Base-by-base conservation (phyloP, 2,113 vertebrate genomes). In the Origma solitaria region DNA sequence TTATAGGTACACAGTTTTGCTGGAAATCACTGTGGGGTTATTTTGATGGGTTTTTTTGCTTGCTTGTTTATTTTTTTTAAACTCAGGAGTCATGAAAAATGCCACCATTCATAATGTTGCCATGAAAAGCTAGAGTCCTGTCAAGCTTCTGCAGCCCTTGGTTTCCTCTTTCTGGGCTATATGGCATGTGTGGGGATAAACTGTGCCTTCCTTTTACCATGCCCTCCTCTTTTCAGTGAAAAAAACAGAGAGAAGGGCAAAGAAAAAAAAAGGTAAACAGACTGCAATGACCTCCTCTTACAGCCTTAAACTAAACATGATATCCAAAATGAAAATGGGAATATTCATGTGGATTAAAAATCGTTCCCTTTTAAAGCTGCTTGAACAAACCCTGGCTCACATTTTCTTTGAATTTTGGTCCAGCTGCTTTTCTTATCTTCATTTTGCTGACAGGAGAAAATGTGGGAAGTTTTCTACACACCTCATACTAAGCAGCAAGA, bases 161-260 rank as follows among this genome's bases (percentile, higher is more conserved):
- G 11, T 84, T 70, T 45, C 28, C 42, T 54, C 49, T 60, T 30
- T 47, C 20, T 21, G n/a, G 54, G 37, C 24, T 17, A 6, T 8
- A 18, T 15, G 12, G 27, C 1, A 6, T 5, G 21, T 21, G 25
- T 2, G 9, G 2, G 20, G 28, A 27, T 30, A 54, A 9, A 22
- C 4, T 73, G 23, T 30, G 19, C 12, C 10, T 60, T 84, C 33
- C 35, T 85, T 84, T 85, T 68, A 23, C 0, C 2, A 51, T 27
- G 13, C 9, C 8, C 6, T 38, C 25, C 21, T 33, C 7, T 66
- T 66, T 30, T 37, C 37, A 56, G 19, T 20, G 53, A 62, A 60
- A 61, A 72, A 47, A n/a, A 7, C 9, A 27, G 2, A 28, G 12
- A 45, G 27, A 66, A 87, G 2, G 24, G 20, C 13, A 35, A 62